Conservation (phyloP, 2,113 vertebrate genomes). For the Platichthys stellatus region DNA sequence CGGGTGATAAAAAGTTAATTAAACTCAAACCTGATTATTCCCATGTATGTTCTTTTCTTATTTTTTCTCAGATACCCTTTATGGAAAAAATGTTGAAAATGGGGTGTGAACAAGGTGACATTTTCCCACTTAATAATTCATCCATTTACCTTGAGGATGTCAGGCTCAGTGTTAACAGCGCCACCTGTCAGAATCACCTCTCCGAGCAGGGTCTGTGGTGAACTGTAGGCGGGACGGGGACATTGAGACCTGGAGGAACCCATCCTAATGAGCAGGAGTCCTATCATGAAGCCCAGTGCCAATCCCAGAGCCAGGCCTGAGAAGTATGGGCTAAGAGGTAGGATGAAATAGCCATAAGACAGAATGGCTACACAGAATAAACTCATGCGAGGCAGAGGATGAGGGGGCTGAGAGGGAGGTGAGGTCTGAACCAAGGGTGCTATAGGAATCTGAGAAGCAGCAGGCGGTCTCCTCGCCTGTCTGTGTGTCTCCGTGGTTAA, state of each 20-base stretch:
- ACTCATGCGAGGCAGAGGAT: slow-evolving; percentile 77
- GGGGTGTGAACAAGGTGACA: neutral
- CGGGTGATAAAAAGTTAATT: too few relatives aligned
- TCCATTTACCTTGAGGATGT: slow-evolving; percentile 81
- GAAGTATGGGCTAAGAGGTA: slow-evolving; percentile 86
- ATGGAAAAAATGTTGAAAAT: neutral
- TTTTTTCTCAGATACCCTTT: too few relatives aligned
- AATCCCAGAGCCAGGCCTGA: slow-evolving; percentile 87
- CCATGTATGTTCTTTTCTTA: too few relatives aligned
- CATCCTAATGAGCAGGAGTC: slow-evolving; percentile 84
- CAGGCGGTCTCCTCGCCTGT: neutral
- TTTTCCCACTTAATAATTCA: slow-evolving; percentile 11
- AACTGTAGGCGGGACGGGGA: slow-evolving; percentile 19
- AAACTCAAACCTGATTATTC: too few relatives aligned
- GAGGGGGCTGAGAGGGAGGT: slow-evolving; percentile 9
- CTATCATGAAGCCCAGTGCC: slow-evolving; percentile 84
- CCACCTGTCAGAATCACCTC: slow-evolving; percentile 31
- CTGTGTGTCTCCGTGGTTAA: slow-evolving; percentile 51
- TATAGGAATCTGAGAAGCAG: neutral
- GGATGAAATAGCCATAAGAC: slow-evolving; percentile 86
- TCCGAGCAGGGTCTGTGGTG: slow-evolving; percentile 14
- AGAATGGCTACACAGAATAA: slow-evolving; percentile 81
- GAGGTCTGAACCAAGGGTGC: neutral
- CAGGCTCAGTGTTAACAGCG: slow-evolving; percentile 35
- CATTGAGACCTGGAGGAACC: slow-evolving; percentile 57